These are phyloP conservation scores for Puntigrus tetrazona DNA, from an alignment of 2,113 vertebrate genomes.

Conservation along the genomic window DNA sequence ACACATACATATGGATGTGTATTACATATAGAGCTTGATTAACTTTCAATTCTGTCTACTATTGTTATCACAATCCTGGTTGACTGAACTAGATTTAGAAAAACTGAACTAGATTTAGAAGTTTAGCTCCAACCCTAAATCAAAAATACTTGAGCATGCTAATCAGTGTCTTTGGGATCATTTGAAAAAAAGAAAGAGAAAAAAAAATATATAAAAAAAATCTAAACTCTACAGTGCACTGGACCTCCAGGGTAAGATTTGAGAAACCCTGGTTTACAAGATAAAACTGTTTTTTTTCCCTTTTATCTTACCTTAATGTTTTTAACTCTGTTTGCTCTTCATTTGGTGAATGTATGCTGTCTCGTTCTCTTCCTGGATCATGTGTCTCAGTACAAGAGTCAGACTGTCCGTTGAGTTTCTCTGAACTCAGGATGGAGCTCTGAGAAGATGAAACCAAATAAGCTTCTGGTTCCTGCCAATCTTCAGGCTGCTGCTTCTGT, in stretches of 20 bases:
- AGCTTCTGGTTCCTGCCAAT: conserved; percentile 74
- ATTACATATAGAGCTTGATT: not conserved
- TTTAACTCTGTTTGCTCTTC: conserved; percentile 39
- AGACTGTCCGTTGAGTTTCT: conserved; percentile 73
- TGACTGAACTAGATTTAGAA: not conserved
- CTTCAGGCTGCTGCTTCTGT: conserved; percentile 79
- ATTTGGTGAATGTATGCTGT: conserved; percentile 4
- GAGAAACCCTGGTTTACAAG: too few species aligned
- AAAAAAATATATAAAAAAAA: too few species aligned
- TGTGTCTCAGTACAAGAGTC: conserved; percentile 54
- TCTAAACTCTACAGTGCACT: too few species aligned
- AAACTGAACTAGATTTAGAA: not conserved
- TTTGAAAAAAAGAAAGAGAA: too few species aligned
- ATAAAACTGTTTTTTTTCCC: not conserved
- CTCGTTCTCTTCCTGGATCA: conserved; percentile 50
- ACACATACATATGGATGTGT: too few species aligned
- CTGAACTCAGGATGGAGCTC: conserved; percentile 71
- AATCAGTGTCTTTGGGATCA: too few species aligned
- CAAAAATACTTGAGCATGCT: too few species aligned
- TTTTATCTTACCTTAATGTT: conserved; percentile 32
- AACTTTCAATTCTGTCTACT: not conserved
- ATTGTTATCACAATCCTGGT: not conserved
- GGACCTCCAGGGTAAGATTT: too few species aligned
- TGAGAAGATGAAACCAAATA: conserved; percentile 59
- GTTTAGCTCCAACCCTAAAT: too few species aligned